Conservation (phyloP, 2,113 vertebrate species). For the Leiothrix lutea region DNA sequence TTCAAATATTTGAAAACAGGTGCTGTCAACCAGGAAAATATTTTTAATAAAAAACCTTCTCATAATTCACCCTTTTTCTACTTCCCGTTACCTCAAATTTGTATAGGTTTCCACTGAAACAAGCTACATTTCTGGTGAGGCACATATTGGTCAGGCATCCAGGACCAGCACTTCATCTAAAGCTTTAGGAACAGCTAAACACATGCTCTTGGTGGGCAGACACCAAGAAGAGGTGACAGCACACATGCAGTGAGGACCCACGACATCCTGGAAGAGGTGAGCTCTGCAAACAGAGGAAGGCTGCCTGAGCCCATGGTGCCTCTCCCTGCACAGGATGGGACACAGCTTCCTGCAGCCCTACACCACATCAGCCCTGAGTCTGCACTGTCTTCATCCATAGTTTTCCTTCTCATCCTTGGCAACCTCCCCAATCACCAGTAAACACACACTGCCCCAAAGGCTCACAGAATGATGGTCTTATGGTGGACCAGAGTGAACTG, state of each 20-base stretch:
- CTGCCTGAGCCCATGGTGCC: background rate
- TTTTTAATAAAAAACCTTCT: background rate
- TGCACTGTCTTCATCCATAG: background rate
- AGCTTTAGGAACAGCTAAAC: background rate
- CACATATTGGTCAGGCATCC: background rate
- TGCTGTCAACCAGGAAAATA: background rate
- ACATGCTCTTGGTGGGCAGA: background rate
- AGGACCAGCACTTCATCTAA: background rate
- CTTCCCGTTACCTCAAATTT: background rate
- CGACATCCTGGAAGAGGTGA: background rate
- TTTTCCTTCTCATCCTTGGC: background rate
- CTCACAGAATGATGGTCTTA: background rate
- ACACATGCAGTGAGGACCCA: fast-evolving
- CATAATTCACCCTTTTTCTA: background rate
- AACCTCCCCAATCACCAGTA: background rate
- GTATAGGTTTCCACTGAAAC: background rate
- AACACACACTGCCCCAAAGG: background rate
- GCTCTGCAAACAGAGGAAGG: background rate
- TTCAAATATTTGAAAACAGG: background rate
- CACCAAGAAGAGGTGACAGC: background rate
- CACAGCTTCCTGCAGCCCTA: background rate
- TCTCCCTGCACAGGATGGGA: background rate
- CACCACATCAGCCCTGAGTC: background rate
- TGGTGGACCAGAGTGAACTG: background rate
- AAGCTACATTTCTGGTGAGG: background rate